A percentile compares a stretch with the other conserved stretches of the same genome.
Conservation (phyloP, 1,140 invertebrate species). For the Drosophila lowei region DNA sequence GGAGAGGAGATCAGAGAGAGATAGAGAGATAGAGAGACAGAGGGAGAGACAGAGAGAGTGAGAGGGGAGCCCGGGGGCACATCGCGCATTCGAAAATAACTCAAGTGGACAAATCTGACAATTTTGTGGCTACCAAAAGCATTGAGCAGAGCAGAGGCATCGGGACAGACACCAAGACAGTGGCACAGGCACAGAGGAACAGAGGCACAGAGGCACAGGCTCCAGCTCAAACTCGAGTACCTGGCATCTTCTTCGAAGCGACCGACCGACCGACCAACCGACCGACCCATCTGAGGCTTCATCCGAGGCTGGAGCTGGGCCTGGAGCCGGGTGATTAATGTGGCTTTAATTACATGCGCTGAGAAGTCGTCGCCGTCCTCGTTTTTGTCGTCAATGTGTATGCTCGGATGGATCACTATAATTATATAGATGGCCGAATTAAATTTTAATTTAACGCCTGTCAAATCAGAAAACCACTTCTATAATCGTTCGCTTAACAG, state of each 20-base stretch:
- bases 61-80: constrained; percentile 25
- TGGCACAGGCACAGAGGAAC: not conserved
- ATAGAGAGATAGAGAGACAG: not conserved
- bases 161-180: not conserved
- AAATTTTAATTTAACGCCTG: constrained; percentile 82
- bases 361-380: constrained; percentile 58
- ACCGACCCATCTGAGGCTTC: constrained; percentile 8
- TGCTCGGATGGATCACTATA: constrained; percentile 80
- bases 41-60: constrained; percentile 1
- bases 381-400: constrained; percentile 74
- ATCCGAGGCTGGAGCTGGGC: not conserved
- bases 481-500: constrained; percentile 75
- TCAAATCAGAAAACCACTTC: constrained; percentile 81
- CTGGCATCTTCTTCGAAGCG: constrained; percentile 29
- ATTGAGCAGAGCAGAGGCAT: constrained; percentile 37
- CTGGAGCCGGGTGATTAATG: constrained; percentile 69
- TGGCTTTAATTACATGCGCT: constrained; percentile 81
- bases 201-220: constrained; percentile 15
- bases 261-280: too few species aligned
- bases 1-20: not conserved
- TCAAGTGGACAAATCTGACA: constrained; percentile 82
- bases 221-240: constrained; percentile 47
- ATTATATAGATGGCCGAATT: constrained; percentile 82
- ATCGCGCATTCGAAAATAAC: constrained; percentile 73
- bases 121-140: constrained; percentile 80